Evolutionary conservation across 2,888 invertebrate genomes (phyloP).

Genomic region (Platycnemis pennipes): DNA sequence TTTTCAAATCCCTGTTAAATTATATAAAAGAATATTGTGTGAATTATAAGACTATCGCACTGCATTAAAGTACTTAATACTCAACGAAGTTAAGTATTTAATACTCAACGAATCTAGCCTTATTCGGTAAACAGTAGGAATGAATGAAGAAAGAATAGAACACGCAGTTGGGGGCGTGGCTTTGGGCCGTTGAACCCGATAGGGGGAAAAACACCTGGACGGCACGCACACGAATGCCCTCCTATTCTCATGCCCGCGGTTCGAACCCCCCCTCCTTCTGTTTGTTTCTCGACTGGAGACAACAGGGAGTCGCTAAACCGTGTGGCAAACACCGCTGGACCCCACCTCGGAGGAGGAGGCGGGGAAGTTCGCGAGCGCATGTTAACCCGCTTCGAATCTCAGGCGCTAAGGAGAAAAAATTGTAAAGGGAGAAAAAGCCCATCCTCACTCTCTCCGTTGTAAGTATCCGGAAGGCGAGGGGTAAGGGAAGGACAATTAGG

Average conservation of each 20-base stretch:
- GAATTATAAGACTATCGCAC: too few species aligned
- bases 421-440: too few species aligned
- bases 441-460: neutral
- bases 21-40: too few species aligned
- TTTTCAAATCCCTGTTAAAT: too few species aligned
- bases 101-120: too few species aligned
- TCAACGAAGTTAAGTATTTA: too few species aligned
- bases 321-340: neutral
- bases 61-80: too few species aligned
- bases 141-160: neutral
- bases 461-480: too few species aligned
- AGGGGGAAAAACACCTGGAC: neutral
- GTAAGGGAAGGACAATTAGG: too few species aligned
- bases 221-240: neutral
- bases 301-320: neutral
- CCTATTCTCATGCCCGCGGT: neutral
- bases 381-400: neutral
- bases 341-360: neutral
- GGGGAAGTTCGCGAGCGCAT: constrained; percentile 4
- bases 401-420: neutral
- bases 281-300: neutral
- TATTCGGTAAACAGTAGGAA: neutral
- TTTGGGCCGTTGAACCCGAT: neutral
- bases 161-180: neutral
- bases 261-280: neutral